A percentile compares a stretch with the other conserved stretches of the same genome.
Conservation (phyloP, 2,888 invertebrate genomes). For the Macropis europaea region DNA sequence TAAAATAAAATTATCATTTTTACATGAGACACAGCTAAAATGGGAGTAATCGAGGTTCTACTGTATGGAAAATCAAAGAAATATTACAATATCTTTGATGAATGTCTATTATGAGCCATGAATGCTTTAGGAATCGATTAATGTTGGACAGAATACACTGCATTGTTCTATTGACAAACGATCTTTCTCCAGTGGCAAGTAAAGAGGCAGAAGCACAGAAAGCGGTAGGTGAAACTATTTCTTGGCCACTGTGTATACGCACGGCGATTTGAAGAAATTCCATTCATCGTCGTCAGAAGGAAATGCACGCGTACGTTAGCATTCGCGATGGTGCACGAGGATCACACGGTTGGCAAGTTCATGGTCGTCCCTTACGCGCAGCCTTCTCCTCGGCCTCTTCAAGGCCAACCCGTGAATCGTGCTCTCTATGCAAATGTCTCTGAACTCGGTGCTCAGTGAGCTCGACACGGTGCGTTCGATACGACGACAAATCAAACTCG, state of each 20-base stretch:
- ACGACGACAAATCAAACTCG: slow-evolving; percentile 38
- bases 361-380: slow-evolving; percentile 70
- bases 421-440: slow-evolving; percentile 63
- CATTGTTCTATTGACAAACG: no score
- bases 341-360: slow-evolving; percentile 70
- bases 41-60: no score
- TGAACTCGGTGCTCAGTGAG: slow-evolving; percentile 11
- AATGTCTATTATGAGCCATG: no score
- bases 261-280: slow-evolving; percentile 19
- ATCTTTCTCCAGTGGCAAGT: no score
- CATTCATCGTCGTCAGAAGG: slow-evolving; percentile 46
- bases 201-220: no score
- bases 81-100: no score
- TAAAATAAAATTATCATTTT: no score
- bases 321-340: slow-evolving; percentile 44
- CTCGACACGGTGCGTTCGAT: slow-evolving; percentile 19
- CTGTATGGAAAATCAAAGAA: no score
- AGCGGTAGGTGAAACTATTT: no score
- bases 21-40: no score
- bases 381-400: slow-evolving; percentile 56
- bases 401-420: slow-evolving; percentile 59
- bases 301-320: slow-evolving; percentile 48
- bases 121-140: no score
- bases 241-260: background rate
- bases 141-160: no score